Evolutionary conservation across 2,888 invertebrate species (phyloP).

Genomic region (Noctua janthe): DNA sequence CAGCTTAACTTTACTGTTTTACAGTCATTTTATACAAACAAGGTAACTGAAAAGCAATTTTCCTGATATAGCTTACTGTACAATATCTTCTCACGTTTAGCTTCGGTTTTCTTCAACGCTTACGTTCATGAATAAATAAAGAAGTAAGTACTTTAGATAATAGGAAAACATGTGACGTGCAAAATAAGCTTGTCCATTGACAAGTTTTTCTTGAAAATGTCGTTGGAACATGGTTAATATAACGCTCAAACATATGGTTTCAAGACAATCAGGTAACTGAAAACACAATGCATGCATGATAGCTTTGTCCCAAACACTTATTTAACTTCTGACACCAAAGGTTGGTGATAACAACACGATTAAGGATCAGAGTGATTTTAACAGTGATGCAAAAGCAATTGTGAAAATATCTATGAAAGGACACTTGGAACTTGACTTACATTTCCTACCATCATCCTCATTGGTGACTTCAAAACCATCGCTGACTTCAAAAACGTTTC

Average conservation of each 20-base stretch:
- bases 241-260: too few species aligned
- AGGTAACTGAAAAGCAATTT: slow-evolving; percentile 36
- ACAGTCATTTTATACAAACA: slow-evolving; percentile 9
- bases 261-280: neutral
- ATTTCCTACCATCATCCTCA: neutral
- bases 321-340: neutral
- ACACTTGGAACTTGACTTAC: neutral
- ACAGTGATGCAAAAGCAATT: neutral
- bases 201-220: neutral
- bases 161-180: slow-evolving; percentile 43
- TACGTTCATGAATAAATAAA: slow-evolving; percentile 51
- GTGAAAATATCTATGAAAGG: neutral
- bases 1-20: slow-evolving; percentile 10
- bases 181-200: slow-evolving; percentile 21
- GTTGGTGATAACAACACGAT: neutral
- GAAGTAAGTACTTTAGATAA: slow-evolving; percentile 44
- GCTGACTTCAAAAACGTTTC: neutral
- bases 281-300: neutral
- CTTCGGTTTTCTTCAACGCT: slow-evolving; percentile 40
- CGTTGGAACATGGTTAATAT: neutral
- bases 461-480: neutral
- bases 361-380: neutral
- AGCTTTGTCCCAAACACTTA: neutral
- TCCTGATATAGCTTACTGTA: slow-evolving; percentile 11
- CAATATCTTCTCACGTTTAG: slow-evolving; percentile 38